These are phyloP conservation scores for Neocrepidodera transversa DNA, from an alignment of 2,888 invertebrate species.

Conservation along the genomic window DNA sequence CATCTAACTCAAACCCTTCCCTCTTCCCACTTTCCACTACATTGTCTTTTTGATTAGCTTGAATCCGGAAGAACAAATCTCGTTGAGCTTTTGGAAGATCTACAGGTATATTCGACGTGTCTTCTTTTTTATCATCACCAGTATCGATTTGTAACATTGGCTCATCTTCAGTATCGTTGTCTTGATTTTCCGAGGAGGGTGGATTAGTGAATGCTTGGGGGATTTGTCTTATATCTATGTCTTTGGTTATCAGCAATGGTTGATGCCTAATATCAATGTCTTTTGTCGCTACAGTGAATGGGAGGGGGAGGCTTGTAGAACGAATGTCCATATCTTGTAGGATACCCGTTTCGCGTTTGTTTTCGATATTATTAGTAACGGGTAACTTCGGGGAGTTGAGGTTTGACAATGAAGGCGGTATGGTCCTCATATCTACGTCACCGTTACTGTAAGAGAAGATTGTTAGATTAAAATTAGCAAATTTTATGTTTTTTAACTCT, in stretches of 20 bases:
- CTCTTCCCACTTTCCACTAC: conserved; percentile 53
- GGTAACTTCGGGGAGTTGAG: conserved; percentile 20
- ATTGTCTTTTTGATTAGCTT: conserved; percentile 68
- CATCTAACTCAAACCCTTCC: conserved; percentile 45
- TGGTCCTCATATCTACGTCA: conserved; percentile 59
- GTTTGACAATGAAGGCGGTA: conserved; percentile 46
- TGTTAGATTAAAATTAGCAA: not conserved
- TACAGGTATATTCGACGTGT: conserved; percentile 54
- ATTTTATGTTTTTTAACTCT: no score
- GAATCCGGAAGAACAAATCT: conserved; percentile 71
- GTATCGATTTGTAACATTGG: conserved; percentile 42
- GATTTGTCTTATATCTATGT: conserved; percentile 60
- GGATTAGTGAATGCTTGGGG: conserved; percentile 42
- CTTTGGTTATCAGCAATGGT: conserved; percentile 50
- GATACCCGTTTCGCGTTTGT: conserved; percentile 47
- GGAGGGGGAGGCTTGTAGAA: conserved; percentile 26
- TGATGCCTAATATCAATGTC: conserved; percentile 48
- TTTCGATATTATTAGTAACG: conserved; percentile 31
- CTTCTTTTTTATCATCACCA: conserved; percentile 36
- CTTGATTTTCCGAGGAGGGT: conserved; percentile 25
- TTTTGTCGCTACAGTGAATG: conserved; percentile 30
- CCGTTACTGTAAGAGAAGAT: conserved; percentile 53
- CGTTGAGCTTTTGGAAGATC: conserved; percentile 71
- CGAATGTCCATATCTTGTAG: conserved; percentile 46
- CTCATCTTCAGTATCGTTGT: conserved; percentile 40